Base-by-base conservation (phyloP, 1,140 invertebrate genomes). In the Aleiodes sp. region DNA sequence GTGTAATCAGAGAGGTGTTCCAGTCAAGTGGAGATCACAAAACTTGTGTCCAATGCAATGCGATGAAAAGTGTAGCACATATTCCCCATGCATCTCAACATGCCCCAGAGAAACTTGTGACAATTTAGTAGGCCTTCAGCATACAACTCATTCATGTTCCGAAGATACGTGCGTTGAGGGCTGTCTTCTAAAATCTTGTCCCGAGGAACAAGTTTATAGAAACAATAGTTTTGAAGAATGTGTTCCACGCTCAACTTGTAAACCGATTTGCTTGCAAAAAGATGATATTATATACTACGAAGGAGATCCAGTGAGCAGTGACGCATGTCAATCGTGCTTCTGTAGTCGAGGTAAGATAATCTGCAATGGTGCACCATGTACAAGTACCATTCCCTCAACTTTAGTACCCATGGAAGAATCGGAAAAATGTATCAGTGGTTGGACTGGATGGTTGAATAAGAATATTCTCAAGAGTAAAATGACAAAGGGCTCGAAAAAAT, bases 11-110 rank as follows among this genome's bases (percentile, higher is more conserved):
- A 87, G 90, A 43, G 92, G 92, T 12, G 88, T 93, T 14, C 88
- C 88, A 4, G 88, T 96, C 8, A 90, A 91, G 72, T 97, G 95
- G 95, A 84, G 96, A 62, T 89, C 89, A 1, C 93, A 93, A 76
- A 87, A 93, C 35, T 84, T 94, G 10, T 97, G 95, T 77, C 95
- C 94, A 1, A 93, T 97, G 81, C 94, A 97, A 82, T 97, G 95
- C 79, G 93, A 95, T 79, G 90, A 92, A 72, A 87, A 87, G 16
- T 95, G 94, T 75, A 89, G 92, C 1, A 88, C 88, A 7, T 97
- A 96, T 82, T 92, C 90, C 60, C 89, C 94, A 2, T 96, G 95
- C 75, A 88, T 96, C 4, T 90, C 92, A 0, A 88, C 93, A 1
- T 97, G 95, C 79, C 93, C 94, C 0, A 84, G 88, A 1, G 90